Evolutionary conservation across 2,113 vertebrate genomes (phyloP), one percentile per base, ranked within the genome.

Genomic region (Onychostruthus taczanowskii): DNA sequence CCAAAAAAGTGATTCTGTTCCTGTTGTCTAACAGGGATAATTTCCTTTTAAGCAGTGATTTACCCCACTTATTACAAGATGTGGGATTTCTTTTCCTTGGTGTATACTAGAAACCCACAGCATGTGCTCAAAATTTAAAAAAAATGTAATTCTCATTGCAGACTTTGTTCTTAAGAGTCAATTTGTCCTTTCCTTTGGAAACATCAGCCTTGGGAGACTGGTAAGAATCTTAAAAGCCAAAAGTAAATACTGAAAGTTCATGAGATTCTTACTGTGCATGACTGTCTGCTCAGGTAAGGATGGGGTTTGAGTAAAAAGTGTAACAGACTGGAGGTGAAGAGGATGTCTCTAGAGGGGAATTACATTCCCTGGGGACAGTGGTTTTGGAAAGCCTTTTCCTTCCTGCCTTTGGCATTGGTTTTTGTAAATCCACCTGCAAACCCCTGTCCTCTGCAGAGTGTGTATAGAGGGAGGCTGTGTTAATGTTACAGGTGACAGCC

Each of bases 11-110:
- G 5, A 64, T 82, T 92, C 46, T 13, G 59, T 87, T 89, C 74
- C 74, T 97, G 69, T 96, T 97, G 84, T 93, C 96, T 95, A 93
- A 96, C 93, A 85, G 75, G 46, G 50, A 62, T 69, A 68, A 66
- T 87, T 95, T 89, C 49, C 50, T 77, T 55, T 84, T 90, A 53
- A 83, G 49, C 49, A 79, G 39, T 43, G 77, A 77, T 87, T 89
- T 56, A 79, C 66, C 37, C 18, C 35, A 58, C 49, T 83, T 63
- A 35, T 70, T 70, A 41, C 26, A 89, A 87, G 28, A 37, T 49
- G 10, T 26, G 49, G 27, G 26, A 37, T 90, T 86, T 59, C 56
- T 75, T 35, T 64, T 84, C 64, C 78, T 72, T 30, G 63, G 8
- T 11, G 28, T n/a, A 2, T n/a, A 3, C 44, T 53, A 13, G 41